Evolutionary conservation across 2,113 vertebrate genomes (phyloP).

Genomic region (Helogale parvula): DNA sequence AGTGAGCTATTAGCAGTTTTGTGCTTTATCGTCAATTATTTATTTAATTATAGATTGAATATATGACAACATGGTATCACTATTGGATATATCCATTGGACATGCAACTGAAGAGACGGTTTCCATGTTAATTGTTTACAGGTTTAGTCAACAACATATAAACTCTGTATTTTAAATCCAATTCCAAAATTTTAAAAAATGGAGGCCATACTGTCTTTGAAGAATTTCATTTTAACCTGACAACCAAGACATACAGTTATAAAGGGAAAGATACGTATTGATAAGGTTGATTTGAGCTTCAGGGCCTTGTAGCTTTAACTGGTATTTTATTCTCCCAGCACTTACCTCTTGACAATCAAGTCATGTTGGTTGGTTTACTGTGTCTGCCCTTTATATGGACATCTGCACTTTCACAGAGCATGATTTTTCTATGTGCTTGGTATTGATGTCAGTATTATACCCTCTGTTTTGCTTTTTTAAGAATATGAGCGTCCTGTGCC

Average conservation of each 20-base stretch:
- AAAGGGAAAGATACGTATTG: not conserved
- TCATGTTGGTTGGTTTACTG: not conserved
- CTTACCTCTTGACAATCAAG: not conserved
- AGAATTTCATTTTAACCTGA: not conserved
- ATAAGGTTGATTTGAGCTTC: not conserved
- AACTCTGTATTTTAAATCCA: not conserved
- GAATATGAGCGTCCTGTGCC: not conserved
- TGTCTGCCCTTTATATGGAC: not conserved
- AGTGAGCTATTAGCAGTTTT: not conserved
- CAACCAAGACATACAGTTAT: not conserved
- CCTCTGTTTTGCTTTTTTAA: constrained; percentile 9
- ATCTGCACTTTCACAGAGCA: not conserved
- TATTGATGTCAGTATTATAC: not conserved
- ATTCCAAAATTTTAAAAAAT: not conserved
- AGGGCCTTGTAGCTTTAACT: not conserved
- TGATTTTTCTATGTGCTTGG: not conserved
- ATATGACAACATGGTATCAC: too few species aligned
- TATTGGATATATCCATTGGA: not conserved
- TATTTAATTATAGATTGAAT: not conserved
- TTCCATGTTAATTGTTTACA: not conserved
- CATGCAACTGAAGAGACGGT: not conserved
- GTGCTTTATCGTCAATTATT: not conserved
- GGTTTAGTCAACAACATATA: not conserved
- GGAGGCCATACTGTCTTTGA: not conserved
- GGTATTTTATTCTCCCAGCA: not conserved